Evolutionary conservation across 64 coral and sea anemone species (phyloP).

Genomic region (Trachythela sp.): DNA sequence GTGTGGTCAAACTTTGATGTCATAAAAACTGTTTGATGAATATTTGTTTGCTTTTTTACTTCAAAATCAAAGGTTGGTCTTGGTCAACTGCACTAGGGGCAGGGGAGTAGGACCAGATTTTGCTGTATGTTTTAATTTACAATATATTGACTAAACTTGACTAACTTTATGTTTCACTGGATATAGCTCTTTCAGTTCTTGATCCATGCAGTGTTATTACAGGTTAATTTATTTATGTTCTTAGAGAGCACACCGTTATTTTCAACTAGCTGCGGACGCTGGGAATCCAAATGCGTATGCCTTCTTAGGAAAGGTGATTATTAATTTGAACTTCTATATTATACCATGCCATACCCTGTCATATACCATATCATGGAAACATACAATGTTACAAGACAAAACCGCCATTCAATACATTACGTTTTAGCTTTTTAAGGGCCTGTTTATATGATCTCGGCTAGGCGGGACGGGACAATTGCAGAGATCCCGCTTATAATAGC

Average conservation of each 20-base stretch:
- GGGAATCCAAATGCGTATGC: constrained; percentile 96
- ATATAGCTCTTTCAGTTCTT: no score
- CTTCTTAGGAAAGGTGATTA: constrained; percentile 79
- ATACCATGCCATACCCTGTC: not conserved
- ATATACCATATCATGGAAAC: no score
- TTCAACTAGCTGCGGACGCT: constrained; percentile 94
- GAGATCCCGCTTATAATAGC: no score
- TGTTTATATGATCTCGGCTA: no score
- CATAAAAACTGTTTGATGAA: not conserved
- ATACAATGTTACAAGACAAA: no score
- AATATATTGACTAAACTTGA: not conserved
- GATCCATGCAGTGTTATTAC: no score
- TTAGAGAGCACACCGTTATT: constrained; percentile 86
- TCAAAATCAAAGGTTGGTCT: constrained; percentile 72
- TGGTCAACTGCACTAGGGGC: constrained; percentile 88
- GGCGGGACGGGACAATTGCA: no score
- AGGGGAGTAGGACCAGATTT: constrained; percentile 82
- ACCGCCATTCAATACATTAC: no score
- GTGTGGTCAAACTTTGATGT: not conserved
- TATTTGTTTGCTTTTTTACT: not conserved
- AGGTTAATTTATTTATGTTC: not conserved
- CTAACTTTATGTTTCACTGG: no score
- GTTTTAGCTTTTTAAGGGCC: no score
- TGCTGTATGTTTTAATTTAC: constrained; percentile 55
- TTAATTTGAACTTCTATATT: not conserved